Base-by-base conservation (phyloP, 2,888 invertebrate genomes). In the Agonopterix subpropinquella region DNA sequence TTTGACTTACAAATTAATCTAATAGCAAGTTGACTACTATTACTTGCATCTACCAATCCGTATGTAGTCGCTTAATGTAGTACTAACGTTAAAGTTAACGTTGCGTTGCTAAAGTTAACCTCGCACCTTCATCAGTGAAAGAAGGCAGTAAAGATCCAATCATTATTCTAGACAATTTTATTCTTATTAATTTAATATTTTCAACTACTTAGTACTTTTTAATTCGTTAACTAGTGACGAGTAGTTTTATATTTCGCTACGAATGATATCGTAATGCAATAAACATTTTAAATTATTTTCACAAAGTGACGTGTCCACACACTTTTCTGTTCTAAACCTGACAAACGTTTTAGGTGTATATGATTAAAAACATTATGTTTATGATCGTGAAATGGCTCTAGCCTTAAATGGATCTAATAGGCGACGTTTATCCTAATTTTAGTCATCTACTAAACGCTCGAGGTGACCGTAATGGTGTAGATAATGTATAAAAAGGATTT, bases 331-430 rank as follows among this genome's bases (percentile, higher is more conserved):
- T 39, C n/a, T 39, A 5, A n/a, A n/a, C n/a, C 39, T 39, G n/a
- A 61, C 59, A 67, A 71, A 73, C 67, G 70, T 65, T 67, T 63
- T 65, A 65, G 61, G 63, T 60, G 65, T 62, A 73, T 73, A 73
- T 75, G 75, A 84, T 86, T 85, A 83, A 80, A 76, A 68, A 70
- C 76, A 87, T 87, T 86, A 86, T 77, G 79, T 86, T 86, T 87
- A 87, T 85, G 74, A 78, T 55, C 73, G 70, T 65, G 77, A 80
- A 84, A 82, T 61, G 28, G 77, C 72, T 79, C 67, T 64, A 73
- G 67, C 72, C 78, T 84, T 83, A 83, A 86, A 81, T 78, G 75
- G 77, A 74, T 75, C 67, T 86, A 85, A 88, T 85, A 70, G 77
- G 71, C 66, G 76, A 68, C 82, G 81, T 85, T 88, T 87, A 88